These are phyloP conservation scores for Piaya cayana DNA, from an alignment of 2,113 vertebrate genomes.

Conservation along the genomic window DNA sequence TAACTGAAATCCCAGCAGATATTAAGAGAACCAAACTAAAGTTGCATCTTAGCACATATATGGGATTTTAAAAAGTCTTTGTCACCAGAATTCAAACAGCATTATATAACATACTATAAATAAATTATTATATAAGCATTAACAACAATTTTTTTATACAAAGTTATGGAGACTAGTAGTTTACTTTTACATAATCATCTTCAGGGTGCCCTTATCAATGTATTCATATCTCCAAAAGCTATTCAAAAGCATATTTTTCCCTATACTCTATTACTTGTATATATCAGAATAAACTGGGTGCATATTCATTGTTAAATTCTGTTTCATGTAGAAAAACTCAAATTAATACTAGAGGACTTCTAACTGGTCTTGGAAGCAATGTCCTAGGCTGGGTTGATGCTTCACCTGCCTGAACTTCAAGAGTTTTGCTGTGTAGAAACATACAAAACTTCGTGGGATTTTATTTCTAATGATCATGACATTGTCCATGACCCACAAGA, in stretches of 20 bases:
- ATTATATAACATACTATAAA: neutral
- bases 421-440: neutral
- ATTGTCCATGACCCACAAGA: neutral
- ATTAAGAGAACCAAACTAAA: neutral
- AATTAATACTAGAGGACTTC: neutral
- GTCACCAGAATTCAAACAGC: neutral
- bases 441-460: neutral
- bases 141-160: neutral
- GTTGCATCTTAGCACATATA: neutral
- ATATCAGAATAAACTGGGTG: neutral
- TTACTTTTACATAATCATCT: neutral
- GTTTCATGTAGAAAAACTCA: neutral
- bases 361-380: neutral
- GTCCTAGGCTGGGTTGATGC: neutral
- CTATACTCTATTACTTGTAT: neutral
- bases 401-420: neutral
- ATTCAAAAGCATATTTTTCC: neutral
- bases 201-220: neutral
- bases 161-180: neutral
- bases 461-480: neutral
- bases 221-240: neutral
- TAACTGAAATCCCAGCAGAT: neutral
- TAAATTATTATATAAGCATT: neutral
- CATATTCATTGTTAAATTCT: neutral
- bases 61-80: neutral